Base-by-base conservation (phyloP, 2,113 vertebrate species). In the Colossoma macropomum region DNA sequence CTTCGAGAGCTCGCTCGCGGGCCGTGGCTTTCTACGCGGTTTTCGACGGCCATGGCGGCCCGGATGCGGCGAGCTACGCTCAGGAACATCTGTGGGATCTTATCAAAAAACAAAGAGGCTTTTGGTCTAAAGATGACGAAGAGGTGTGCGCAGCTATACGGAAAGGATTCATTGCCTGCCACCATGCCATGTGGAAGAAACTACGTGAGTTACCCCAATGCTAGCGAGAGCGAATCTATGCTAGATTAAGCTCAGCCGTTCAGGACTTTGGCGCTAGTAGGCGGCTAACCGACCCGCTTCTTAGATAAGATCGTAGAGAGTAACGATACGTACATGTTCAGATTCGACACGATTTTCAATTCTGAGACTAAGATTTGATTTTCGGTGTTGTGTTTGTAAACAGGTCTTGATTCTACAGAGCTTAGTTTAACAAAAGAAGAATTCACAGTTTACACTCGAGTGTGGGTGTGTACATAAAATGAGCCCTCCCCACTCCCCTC, bases 181-280 rank as follows among this genome's bases (percentile, higher is more conserved):
- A 99, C 86, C 96, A 97, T 13, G 97, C 97, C 32, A 99, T 99
- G 98, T 99, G 98, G 98, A 98, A 98, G 85, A 95, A 98, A 88
- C 96, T 98, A 79, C 97, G 98, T 99, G 91, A 98, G 98, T 96
- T 79, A 11, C 16, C 56, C 50, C 17, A 1, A 19, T 32, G 16
- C 17, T 68, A 21, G 28, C 45, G 4, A 12, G 4, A 12, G 13
- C 45, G 13, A 48, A 38, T 38, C 45, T 48, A n/a, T n/a, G n/a
- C 4, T 12, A 12, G 2, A 8, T 8, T 48, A 48, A 56, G 54
- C n/a, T n/a, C 21, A 21, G 19, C 7, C 21, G 6, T n/a, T n/a
- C 54, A 59, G 54, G 21, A 32, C 50, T 52, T 52, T n/a, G 27
- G 11, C 38, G 21, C 21, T 25, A 25, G 3, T n/a, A 15, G 50